These are phyloP conservation scores for Dexiosoma caninum DNA, from an alignment of 2,888 invertebrate genomes.

Conservation along the genomic window DNA sequence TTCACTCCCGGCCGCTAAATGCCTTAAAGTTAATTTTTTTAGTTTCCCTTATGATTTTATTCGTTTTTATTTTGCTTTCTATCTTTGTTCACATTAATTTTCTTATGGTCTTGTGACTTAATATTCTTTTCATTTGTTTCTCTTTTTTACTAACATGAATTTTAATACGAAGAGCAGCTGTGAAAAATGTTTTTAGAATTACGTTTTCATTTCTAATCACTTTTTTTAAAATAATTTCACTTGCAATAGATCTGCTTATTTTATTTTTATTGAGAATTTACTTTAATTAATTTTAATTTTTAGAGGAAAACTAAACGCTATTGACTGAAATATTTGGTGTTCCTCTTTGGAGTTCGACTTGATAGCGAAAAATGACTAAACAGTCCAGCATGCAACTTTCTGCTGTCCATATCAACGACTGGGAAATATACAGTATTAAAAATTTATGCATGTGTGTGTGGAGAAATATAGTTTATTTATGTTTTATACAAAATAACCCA, in stretches of 20 bases:
- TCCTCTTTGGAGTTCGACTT: constrained; percentile 27
- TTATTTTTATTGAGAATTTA: background rate
- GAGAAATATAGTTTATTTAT: background rate
- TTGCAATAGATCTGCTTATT: background rate
- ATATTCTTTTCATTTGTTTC: constrained; percentile 8
- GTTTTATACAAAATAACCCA: background rate
- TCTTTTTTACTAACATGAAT: background rate
- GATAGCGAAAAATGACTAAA: constrained; percentile 39
- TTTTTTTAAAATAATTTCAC: background rate
- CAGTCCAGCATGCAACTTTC: constrained; percentile 12
- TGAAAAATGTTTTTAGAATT: constrained; percentile 3
- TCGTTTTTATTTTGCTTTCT: constrained; percentile 22
- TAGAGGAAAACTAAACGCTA: background rate
- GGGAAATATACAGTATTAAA: background rate
- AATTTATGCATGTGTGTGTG: background rate
- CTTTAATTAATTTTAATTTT: background rate
- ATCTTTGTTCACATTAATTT: background rate
- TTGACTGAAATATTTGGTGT: constrained; percentile 34
- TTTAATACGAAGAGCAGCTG: background rate
- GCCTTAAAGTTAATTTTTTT: constrained; percentile 16
- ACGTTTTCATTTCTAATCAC: background rate
- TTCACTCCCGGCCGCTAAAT: background rate
- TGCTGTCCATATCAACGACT: constrained; percentile 19
- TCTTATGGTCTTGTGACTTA: constrained; percentile 59
- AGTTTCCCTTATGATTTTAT: constrained; percentile 13